Conservation (phyloP, 2,888 invertebrate genomes). For the Tenthredo livida region DNA sequence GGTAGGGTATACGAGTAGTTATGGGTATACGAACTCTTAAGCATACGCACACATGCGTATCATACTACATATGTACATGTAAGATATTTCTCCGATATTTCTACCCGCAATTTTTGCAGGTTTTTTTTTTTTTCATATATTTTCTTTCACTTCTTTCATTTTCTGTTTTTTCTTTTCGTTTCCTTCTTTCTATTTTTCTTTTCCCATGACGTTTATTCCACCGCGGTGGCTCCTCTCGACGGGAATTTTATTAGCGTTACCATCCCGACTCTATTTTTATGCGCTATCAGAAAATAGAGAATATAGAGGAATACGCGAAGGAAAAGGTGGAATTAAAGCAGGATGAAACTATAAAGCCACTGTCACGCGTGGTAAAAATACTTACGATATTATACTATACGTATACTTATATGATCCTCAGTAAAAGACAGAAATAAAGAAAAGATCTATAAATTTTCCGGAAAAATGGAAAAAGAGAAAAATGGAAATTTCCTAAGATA, state of each 20-base stretch:
- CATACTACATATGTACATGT: not conserved
- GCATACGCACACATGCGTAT: not conserved
- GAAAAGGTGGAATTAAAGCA: not conserved
- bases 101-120: constrained; percentile 10
- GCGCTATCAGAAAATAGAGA: not conserved
- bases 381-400: not conserved
- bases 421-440: not conserved
- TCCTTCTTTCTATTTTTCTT: not conserved
- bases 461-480: not conserved
- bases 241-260: constrained; percentile 2
- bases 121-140: not conserved
- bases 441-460: too few relatives aligned
- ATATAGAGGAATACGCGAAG: not conserved
- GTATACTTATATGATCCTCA: not conserved
- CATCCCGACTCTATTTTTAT: not conserved
- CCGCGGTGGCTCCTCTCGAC: not conserved
- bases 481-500: too few relatives aligned
- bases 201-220: not conserved
- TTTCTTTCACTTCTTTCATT: not conserved
- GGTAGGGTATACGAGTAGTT: not conserved
- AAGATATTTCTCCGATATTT: constrained; percentile 8
- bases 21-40: not conserved
- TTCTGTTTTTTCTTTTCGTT: not conserved
- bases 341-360: not conserved
- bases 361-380: not conserved